phyloP scores from a whole-genome alignment of 2,888 invertebrate species.

The Cosmia trapezina region DNA sequence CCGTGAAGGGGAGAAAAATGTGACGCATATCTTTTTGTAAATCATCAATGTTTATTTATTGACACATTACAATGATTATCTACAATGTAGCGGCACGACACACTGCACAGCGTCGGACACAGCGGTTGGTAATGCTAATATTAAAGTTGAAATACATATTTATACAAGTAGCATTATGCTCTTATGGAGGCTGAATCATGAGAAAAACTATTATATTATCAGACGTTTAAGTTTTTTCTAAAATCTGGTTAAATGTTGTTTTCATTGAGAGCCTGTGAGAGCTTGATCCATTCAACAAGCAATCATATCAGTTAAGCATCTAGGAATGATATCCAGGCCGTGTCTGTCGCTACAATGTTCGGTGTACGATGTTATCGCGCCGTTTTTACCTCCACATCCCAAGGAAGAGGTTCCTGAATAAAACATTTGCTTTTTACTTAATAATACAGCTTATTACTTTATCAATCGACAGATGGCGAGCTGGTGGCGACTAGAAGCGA shows the following conservation, averaged over 20 bases:
- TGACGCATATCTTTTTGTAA: constrained; percentile 16
- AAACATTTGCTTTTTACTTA: constrained; percentile 58
- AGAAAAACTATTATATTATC: constrained; percentile 17
- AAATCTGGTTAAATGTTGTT: background rate
- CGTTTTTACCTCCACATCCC: constrained; percentile 45
- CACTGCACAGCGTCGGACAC: constrained; percentile 27
- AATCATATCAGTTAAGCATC: constrained; percentile 1
- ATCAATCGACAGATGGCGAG: constrained; percentile 62
- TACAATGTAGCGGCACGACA: constrained; percentile 38
- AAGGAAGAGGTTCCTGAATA: constrained; percentile 47
- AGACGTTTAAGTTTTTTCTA: constrained; percentile 6
- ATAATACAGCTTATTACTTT: constrained; percentile 60
- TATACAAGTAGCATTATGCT: constrained; percentile 14
- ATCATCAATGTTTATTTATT: constrained; percentile 45
- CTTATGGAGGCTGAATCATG: background rate
- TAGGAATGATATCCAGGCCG: constrained; percentile 6
- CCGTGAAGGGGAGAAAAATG: background rate
- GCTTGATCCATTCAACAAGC: constrained; percentile 10
- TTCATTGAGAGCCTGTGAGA: background rate
- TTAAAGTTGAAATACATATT: constrained; percentile 24
- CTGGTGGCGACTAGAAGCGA: constrained; percentile 16
- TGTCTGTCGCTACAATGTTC: constrained; percentile 11
- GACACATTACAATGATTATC: constrained; percentile 28
- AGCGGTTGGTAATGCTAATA: constrained; percentile 35
- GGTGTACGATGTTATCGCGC: constrained; percentile 30